Evolutionary conservation across 2,888 invertebrate genomes (phyloP).

Genomic region (Eristalis arbustorum): DNA sequence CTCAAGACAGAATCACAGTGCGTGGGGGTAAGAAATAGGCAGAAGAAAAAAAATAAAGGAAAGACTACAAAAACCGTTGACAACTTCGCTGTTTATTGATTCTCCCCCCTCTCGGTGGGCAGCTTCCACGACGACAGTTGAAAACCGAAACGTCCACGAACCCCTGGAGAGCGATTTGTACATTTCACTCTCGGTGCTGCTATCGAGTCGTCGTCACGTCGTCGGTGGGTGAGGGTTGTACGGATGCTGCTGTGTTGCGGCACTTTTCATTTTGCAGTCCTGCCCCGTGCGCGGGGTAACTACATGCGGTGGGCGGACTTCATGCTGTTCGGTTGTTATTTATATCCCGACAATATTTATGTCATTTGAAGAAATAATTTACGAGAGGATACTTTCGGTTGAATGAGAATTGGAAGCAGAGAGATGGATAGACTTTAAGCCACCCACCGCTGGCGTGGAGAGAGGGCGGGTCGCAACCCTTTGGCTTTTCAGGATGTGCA

Average conservation of each 20-base stretch:
- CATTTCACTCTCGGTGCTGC: constrained; percentile 45
- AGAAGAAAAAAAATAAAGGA: constrained; percentile 16
- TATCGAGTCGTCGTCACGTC: not conserved
- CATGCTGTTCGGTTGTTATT: constrained; percentile 68
- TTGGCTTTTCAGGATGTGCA: constrained; percentile 20
- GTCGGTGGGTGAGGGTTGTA: constrained; percentile 12
- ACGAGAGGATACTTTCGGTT: constrained; percentile 57
- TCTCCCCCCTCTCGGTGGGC: constrained; percentile 35
- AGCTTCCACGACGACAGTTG: constrained; percentile 28
- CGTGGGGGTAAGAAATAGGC: not conserved
- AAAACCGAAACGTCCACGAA: constrained; percentile 70
- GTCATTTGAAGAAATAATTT: constrained; percentile 66
- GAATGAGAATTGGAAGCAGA: constrained; percentile 47
- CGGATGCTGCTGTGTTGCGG: constrained; percentile 23
- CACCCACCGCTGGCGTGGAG: not conserved
- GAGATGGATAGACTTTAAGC: not conserved
- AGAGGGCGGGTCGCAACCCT: constrained; percentile 24
- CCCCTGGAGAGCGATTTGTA: constrained; percentile 69
- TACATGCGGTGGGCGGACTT: constrained; percentile 68
- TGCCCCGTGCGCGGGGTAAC: constrained; percentile 20
- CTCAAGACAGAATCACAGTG: constrained; percentile 6
- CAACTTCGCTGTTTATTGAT: constrained; percentile 67
- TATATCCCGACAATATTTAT: constrained; percentile 69
- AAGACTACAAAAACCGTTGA: constrained; percentile 27
- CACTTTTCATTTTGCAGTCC: constrained; percentile 60